Conservation (phyloP, 2,797 vertebrate genomes). For the Oryzias sinensis region DNA sequence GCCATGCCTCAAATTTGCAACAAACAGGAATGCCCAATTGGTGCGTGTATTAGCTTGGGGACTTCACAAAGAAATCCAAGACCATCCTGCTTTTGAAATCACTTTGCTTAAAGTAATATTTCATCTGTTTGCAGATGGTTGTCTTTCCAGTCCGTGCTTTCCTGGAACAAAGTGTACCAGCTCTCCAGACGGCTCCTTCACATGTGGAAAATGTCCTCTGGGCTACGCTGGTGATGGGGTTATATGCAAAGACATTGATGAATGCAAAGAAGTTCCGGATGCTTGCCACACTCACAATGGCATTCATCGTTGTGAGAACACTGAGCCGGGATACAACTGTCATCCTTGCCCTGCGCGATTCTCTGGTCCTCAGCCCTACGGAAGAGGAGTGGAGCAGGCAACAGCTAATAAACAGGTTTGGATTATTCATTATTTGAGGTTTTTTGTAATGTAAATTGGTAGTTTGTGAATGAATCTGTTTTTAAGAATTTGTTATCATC, state of each 20-base stretch:
- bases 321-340: slow-evolving; percentile 95
- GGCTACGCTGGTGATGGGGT: slow-evolving; percentile 91
- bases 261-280: slow-evolving; percentile 93
- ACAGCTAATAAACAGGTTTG: slow-evolving; percentile 92
- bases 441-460: no score
- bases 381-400: slow-evolving; percentile 87
- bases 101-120: neutral
- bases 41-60: slow-evolving; percentile 69
- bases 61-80: neutral
- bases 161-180: slow-evolving; percentile 87
- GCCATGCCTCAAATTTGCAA: slow-evolving; percentile 87
- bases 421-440: neutral
- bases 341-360: slow-evolving; percentile 90
- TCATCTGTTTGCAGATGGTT: slow-evolving; percentile 83
- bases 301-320: slow-evolving; percentile 92
- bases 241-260: slow-evolving; percentile 90
- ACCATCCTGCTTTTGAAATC: neutral
- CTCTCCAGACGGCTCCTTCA: slow-evolving; percentile 92
- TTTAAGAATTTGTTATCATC: slow-evolving; percentile 36
- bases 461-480: neutral
- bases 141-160: slow-evolving; percentile 96
- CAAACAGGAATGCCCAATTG: slow-evolving; percentile 90
- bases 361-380: slow-evolving; percentile 91
- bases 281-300: slow-evolving; percentile 89
- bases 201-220: slow-evolving; percentile 88